Conservation (phyloP, 1,140 invertebrate genomes). For the Matsumurasca onukii region DNA sequence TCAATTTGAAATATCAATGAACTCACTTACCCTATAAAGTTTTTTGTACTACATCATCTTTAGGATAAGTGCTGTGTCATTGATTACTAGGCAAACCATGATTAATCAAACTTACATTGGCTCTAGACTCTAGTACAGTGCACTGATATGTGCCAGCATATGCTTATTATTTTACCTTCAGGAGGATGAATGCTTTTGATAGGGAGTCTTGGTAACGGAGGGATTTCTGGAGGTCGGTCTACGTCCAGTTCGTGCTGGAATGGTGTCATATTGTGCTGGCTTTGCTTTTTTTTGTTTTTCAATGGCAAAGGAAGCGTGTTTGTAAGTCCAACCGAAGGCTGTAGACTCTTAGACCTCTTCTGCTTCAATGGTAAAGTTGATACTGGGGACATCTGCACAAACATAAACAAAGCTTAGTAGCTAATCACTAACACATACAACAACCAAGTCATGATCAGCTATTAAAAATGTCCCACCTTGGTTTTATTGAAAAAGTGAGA, state of each 20-base stretch:
- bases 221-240: neutral
- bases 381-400: neutral
- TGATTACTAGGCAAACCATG: no score
- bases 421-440: neutral
- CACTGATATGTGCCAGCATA: no score
- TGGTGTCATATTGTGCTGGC: neutral
- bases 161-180: no score
- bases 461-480: neutral
- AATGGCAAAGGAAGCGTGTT: constrained; percentile 18
- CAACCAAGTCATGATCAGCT: neutral
- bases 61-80: no score
- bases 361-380: constrained; percentile 10
- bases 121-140: no score
- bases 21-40: no score
- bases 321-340: neutral
- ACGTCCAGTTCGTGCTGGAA: neutral
- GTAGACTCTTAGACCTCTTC: neutral
- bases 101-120: no score
- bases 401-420: neutral
- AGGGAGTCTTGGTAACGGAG: neutral
- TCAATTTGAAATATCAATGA: no score
- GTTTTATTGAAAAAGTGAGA: neutral
- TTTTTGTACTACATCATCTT: no score
- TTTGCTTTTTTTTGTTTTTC: constrained; percentile 7
- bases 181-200: constrained; percentile 24